Evolutionary conservation across 2,888 invertebrate species (phyloP).

Genomic region (Sminthurinus aureus): DNA sequence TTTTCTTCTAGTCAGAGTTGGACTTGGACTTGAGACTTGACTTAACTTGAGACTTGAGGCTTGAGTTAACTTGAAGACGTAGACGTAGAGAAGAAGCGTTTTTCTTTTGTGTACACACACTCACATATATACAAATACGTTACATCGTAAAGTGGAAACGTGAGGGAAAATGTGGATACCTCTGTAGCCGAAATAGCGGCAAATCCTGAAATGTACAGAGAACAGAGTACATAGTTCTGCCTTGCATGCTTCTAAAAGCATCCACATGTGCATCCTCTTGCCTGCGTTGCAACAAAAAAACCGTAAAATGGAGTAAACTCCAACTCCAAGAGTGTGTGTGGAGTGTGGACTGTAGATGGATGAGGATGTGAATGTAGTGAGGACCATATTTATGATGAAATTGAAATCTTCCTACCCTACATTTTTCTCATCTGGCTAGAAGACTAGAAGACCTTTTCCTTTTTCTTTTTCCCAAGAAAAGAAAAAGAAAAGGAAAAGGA

Average conservation of each 20-base stretch:
- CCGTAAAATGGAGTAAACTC: neutral
- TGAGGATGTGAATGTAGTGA: neutral
- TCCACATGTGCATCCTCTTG: neutral
- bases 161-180: too few species aligned
- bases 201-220: too few species aligned
- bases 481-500: neutral
- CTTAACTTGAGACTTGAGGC: too few species aligned
- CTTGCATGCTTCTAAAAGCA: neutral
- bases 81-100: too few species aligned
- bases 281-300: neutral
- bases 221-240: neutral
- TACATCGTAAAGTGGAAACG: too few species aligned
- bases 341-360: neutral
- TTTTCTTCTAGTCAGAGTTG: too few species aligned
- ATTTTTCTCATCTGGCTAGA: conserved; percentile 39
- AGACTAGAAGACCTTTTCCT: conserved; percentile 9
- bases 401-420: conserved; percentile 36
- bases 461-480: conserved; percentile 14
- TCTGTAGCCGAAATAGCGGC: too few species aligned
- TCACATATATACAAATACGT: too few species aligned
- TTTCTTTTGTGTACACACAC: too few species aligned
- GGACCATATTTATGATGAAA: conserved; percentile 31
- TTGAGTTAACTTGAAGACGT: too few species aligned
- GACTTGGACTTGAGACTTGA: too few species aligned
- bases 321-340: neutral